Evolutionary conservation across 1,140 invertebrate species (phyloP).

Genomic region (Drosophila hydei): DNA sequence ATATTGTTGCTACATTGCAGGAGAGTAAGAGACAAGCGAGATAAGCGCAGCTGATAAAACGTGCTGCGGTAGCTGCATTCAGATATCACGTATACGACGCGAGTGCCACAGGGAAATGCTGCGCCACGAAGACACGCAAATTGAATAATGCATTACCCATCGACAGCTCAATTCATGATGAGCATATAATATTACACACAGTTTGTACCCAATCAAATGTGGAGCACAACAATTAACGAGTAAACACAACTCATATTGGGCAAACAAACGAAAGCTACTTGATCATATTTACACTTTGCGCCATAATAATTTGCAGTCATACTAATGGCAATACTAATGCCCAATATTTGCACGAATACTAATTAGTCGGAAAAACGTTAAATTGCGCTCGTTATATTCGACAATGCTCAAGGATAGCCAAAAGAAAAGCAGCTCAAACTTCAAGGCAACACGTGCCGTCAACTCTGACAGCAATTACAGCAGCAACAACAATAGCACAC

Average conservation of each 20-base stretch:
- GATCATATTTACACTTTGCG: too few relatives aligned
- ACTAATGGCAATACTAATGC: too few relatives aligned
- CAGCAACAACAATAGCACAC: conserved; percentile 4
- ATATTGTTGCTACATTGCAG: conserved; percentile 1
- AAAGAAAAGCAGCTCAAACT: not conserved
- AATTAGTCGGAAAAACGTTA: conserved; percentile 67
- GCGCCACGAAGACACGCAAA: not conserved
- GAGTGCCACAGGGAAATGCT: conserved; percentile 9
- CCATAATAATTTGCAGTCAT: too few relatives aligned
- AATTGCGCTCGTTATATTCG: conserved; percentile 63
- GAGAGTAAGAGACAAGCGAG: not conserved
- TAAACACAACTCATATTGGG: too few relatives aligned
- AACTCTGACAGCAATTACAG: conserved; percentile 24
- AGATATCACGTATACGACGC: conserved; percentile 59
- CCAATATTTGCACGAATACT: conserved; percentile 43
- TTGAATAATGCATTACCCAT: too few relatives aligned
- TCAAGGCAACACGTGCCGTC: not conserved
- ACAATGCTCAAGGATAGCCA: not conserved
- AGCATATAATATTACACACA: too few relatives aligned
- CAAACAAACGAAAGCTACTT: too few relatives aligned
- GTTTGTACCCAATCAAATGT: too few relatives aligned
- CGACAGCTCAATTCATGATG: too few relatives aligned
- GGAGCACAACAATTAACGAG: too few relatives aligned
- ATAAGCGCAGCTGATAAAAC: conserved; percentile 20
- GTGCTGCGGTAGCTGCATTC: conserved; percentile 21